Evolutionary conservation across 2,113 vertebrate genomes (phyloP), one percentile per base, ranked within the genome.

Genomic region (Cricetomys ansorgei): DNA sequence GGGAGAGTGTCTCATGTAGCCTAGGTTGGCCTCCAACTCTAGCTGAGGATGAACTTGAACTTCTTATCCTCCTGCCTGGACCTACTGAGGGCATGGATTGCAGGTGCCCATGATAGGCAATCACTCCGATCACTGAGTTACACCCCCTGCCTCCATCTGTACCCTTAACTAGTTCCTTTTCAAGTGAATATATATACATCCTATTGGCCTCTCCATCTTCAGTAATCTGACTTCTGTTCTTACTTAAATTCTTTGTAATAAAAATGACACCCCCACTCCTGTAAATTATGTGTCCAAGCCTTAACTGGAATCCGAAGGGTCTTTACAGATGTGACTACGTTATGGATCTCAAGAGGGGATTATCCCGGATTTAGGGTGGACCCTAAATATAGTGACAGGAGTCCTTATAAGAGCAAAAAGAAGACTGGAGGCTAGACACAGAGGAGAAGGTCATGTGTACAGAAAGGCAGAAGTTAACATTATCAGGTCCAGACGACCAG

Each of bases 401-500:
- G 29, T 59, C 40, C 88, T 95, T 91, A 16, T 37, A 65, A 90
- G 62, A 95, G 50, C 55, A 96, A 83, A 70, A 70, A 45, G 69
- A 31, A 72, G 40, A 21, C 40, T 31, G 53, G 69, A 84, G 83
- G 48, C 43, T 43, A 81, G 45, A 21, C 48, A 64, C 12, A 29
- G 48, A 79, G 57, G 48, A 59, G 50, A 76, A 57, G 45, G 43
- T 64, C n/a, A 2, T 23, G 9, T 59, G 64, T 72, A 8, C 0
- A 8, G 34, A 88, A 77, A 69, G 65, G 34, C 73, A 91, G 70
- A 88, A 73, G 37, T 0, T 55, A 59, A 17, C 64, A 19, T 59
- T 45, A 53, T 6, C 16, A 86, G 65, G 89, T 31, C 43, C 9
- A 50, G 57, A 53, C 8, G 16, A 31, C 40, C 40, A 45, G 21